A percentile compares a stretch with the other conserved stretches of the same genome.
Evolutionary conservation across 2,797 vertebrate species (phyloP).

Genomic region (Chelidonichthys spinosus): DNA sequence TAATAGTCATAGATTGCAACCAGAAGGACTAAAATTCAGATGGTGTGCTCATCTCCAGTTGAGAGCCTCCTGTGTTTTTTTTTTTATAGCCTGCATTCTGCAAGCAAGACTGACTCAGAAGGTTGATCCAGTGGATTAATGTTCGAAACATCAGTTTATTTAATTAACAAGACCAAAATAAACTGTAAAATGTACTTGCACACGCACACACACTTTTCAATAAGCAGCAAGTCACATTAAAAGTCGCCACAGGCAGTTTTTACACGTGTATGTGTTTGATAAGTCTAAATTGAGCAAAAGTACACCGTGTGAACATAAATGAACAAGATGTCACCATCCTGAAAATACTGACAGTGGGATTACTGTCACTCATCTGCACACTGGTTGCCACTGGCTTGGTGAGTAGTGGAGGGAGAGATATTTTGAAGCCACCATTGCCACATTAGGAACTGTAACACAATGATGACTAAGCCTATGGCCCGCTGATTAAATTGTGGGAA

Average conservation of each 20-base stretch:
- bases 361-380: constrained; percentile 33
- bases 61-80: not conserved
- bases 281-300: constrained; percentile 17
- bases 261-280: no score
- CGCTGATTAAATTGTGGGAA: no score
- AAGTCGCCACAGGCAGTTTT: not conserved
- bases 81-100: not conserved
- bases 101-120: not conserved
- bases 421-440: not conserved
- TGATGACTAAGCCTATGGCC: not conserved
- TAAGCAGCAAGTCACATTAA: not conserved
- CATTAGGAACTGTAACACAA: not conserved
- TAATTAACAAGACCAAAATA: constrained; percentile 2
- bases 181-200: constrained; percentile 10
- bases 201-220: not conserved
- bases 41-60: not conserved
- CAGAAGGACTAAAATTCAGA: not conserved
- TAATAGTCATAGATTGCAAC: not conserved
- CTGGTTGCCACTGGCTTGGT: constrained; percentile 24
- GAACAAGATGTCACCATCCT: constrained; percentile 33
- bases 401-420: constrained; percentile 4
- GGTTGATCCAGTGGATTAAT: not conserved
- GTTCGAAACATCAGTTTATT: not conserved
- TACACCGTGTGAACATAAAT: constrained; percentile 37
- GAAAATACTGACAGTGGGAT: constrained; percentile 30